Percentiles rank a stretch among this genome's conserved stretches.
phyloP scores from a whole-genome alignment of 2,797 vertebrate genomes.

The Spheniscus humboldti region DNA sequence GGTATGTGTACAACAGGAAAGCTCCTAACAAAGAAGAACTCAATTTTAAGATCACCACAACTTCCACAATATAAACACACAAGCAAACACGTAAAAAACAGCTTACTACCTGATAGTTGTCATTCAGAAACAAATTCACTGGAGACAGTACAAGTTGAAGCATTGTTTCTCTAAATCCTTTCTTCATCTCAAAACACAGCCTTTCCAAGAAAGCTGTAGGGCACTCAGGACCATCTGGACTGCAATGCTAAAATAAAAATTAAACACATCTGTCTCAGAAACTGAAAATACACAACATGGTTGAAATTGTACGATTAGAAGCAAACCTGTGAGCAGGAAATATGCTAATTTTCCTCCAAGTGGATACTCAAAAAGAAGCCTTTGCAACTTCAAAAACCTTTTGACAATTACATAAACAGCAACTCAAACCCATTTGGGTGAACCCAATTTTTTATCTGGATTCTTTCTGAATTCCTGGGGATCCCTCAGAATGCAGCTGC shows the following conservation, averaged over 20 bases:
- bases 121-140: conserved; percentile 90
- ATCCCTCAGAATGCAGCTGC: neutral
- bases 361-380: neutral
- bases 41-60: neutral
- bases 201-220: conserved; percentile 93
- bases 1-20: neutral
- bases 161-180: conserved; percentile 94
- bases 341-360: neutral
- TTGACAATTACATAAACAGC: neutral
- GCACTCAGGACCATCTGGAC: conserved; percentile 89
- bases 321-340: neutral
- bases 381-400: neutral
- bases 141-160: conserved; percentile 94
- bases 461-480: neutral
- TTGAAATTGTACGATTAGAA: neutral
- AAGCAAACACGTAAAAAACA: fast-evolving
- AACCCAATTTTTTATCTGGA: neutral
- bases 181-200: conserved; percentile 98
- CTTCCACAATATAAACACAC: neutral
- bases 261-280: neutral
- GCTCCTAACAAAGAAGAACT: neutral
- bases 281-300: neutral
- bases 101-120: conserved; percentile 89
- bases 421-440: neutral
- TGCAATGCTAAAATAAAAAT: conserved; percentile 83